phyloP scores from a whole-genome alignment of 2,797 vertebrate genomes.

The Typhlichthys eigenmanni region DNA sequence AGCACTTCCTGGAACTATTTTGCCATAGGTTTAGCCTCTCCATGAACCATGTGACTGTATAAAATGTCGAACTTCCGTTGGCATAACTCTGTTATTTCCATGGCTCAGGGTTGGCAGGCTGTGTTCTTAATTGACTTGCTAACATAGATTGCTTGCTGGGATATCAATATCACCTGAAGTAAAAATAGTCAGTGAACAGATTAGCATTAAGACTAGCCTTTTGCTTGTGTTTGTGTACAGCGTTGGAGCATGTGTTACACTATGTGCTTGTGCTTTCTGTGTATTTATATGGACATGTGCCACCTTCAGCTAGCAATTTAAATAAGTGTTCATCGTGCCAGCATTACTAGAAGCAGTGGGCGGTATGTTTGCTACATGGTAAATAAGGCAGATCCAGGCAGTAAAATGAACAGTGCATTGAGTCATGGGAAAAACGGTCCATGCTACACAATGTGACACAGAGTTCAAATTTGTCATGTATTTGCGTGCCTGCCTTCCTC shows the following conservation, averaged over 20 bases:
- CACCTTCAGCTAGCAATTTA: background rate
- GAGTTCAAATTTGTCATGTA: constrained; percentile 44
- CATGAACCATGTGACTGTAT: no score
- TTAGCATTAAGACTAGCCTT: background rate
- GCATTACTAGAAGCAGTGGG: background rate
- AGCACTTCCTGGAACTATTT: no score
- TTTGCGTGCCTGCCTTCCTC: constrained; percentile 9
- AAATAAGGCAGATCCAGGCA: constrained; percentile 21
- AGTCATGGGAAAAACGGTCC: constrained; percentile 37
- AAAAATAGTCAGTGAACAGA: background rate
- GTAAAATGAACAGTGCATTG: constrained; percentile 20
- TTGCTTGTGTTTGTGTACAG: background rate
- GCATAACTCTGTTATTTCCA: no score
- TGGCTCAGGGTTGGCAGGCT: background rate
- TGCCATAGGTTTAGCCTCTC: no score
- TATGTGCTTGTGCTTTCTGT: constrained; percentile 1
- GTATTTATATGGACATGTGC: background rate
- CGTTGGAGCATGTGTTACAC: background rate
- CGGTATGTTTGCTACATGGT: constrained; percentile 2
- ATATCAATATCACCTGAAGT: background rate
- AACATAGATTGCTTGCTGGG: background rate
- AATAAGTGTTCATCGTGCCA: background rate
- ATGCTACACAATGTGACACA: constrained; percentile 32
- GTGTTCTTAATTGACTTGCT: constrained; percentile 2
- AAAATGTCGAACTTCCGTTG: no score